phyloP scores from a whole-genome alignment of 2,113 vertebrate species.

The Henicopernis longicauda region DNA sequence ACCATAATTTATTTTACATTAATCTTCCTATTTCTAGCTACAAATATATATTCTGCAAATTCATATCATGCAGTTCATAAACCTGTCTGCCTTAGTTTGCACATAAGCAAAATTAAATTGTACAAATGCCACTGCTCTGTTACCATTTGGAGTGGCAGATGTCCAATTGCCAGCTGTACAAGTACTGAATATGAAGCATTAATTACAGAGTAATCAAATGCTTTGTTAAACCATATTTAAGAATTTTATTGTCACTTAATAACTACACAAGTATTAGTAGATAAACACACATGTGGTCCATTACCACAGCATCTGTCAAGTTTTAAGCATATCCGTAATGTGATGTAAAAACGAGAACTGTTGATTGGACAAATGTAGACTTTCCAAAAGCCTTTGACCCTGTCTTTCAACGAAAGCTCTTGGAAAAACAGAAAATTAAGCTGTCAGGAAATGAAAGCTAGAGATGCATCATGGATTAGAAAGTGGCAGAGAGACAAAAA shows the following conservation, averaged over 20 bases:
- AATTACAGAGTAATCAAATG: neutral
- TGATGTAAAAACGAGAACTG: neutral
- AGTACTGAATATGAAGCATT: neutral
- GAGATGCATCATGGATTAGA: neutral
- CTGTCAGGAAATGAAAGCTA: neutral
- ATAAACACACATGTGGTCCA: neutral
- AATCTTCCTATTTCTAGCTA: neutral
- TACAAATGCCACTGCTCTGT: neutral
- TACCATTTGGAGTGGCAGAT: slow-evolving; percentile 35
- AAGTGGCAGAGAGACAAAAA: neutral
- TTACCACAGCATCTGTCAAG: neutral
- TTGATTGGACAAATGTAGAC: neutral
- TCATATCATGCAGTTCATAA: neutral
- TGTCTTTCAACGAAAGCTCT: neutral
- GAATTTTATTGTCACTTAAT: neutral
- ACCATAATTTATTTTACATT: neutral
- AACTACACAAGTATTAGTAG: neutral
- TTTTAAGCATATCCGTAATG: neutral
- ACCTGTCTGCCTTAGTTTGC: neutral
- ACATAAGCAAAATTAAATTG: neutral
- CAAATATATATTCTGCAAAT: neutral
- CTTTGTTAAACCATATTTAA: slow-evolving; percentile 5
- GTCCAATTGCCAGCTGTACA: neutral
- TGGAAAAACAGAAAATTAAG: neutral
- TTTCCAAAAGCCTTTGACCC: neutral